Evolutionary conservation across 2,888 invertebrate genomes (phyloP).

Genomic region (Lymantria dispar): DNA sequence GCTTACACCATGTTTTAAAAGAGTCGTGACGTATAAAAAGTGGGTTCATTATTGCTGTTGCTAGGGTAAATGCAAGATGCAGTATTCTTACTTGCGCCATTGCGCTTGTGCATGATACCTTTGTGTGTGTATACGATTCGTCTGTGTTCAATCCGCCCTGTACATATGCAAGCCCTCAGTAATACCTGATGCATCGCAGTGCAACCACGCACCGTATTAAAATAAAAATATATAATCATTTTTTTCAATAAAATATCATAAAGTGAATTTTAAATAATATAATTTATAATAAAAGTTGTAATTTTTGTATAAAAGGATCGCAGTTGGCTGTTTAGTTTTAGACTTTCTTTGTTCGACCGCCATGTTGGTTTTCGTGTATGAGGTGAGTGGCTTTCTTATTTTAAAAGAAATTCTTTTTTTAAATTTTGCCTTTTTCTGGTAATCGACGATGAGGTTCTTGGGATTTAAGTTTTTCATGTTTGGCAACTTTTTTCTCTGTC

Average conservation of each 20-base stretch:
- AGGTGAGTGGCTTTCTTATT: conserved; percentile 57
- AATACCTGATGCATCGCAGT: conserved; percentile 36
- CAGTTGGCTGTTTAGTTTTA: conserved; percentile 23
- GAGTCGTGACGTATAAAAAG: conserved; percentile 29
- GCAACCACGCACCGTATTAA: conserved; percentile 23
- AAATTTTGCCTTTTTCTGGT: conserved; percentile 6
- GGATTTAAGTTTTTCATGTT: no score
- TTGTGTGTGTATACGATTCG: conserved; percentile 21
- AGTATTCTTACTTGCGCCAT: conserved; percentile 38
- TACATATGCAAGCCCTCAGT: conserved; percentile 32
- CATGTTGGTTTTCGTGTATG: conserved; percentile 47
- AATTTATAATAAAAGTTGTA: conserved; percentile 8
- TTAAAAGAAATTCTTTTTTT: conserved; percentile 36
- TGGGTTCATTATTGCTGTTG: conserved; percentile 34
- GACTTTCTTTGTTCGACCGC: conserved; percentile 49
- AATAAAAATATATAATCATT: not conserved
- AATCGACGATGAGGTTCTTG: no score
- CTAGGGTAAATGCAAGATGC: conserved; percentile 40
- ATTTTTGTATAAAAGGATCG: conserved; percentile 18
- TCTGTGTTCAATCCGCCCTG: conserved; percentile 30
- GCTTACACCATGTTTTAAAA: conserved; percentile 4
- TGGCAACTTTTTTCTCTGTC: no score
- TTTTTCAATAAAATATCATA: conserved; percentile 5
- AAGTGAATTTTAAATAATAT: conserved; percentile 9
- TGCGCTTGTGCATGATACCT: conserved; percentile 12